Evolutionary conservation across 2,888 invertebrate species (phyloP).

Genomic region (Aphidius colemani): DNA sequence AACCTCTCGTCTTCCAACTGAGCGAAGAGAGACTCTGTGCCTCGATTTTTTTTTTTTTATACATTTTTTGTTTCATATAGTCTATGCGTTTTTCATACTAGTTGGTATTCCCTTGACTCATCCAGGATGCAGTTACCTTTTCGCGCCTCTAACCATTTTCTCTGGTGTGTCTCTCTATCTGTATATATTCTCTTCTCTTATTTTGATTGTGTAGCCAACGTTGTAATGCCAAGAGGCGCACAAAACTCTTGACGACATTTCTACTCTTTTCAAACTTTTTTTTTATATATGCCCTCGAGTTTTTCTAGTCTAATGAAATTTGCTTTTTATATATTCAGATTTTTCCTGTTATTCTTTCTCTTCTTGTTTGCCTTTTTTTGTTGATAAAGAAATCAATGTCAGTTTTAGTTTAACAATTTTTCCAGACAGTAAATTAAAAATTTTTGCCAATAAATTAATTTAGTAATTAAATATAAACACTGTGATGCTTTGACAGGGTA

Average conservation of each 20-base stretch:
- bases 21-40: slow-evolving; percentile 22
- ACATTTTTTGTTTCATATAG: slow-evolving; percentile 10
- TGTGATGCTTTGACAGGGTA: background rate
- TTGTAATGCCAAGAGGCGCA: slow-evolving; percentile 17
- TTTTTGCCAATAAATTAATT: slow-evolving; percentile 9
- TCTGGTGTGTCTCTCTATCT: background rate
- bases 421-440: background rate
- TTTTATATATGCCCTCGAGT: background rate
- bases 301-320: background rate
- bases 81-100: slow-evolving; percentile 15
- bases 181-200: background rate
- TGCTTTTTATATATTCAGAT: background rate
- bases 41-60: slow-evolving; percentile 15
- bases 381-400: slow-evolving; percentile 12
- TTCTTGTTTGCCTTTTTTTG: background rate
- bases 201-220: background rate
- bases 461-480: slow-evolving; percentile 19
- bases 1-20: background rate
- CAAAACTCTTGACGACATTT: slow-evolving; percentile 7
- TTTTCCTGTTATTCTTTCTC: too few species aligned
- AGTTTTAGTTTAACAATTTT: background rate
- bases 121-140: slow-evolving; percentile 24
- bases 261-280: background rate
- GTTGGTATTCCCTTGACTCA: slow-evolving; percentile 29
- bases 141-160: slow-evolving; percentile 20